Evolutionary conservation across 2,888 invertebrate species (phyloP), one percentile per base, ranked within the genome.

Genomic region (Kuschelorhynchus macadamiae): DNA sequence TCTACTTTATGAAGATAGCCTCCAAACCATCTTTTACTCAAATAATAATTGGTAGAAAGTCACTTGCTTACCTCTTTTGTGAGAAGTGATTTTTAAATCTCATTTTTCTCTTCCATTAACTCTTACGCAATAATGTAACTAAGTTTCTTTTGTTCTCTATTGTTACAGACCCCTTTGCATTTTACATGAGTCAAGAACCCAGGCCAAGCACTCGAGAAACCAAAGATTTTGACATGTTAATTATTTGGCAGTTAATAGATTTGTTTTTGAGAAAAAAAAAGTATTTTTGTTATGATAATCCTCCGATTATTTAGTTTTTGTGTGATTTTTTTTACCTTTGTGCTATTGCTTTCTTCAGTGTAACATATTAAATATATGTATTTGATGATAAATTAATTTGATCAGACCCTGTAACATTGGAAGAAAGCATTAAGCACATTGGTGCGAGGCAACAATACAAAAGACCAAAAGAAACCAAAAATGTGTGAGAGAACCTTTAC

Each of bases 401-500:
- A 9, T 4, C 30, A 7, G 30, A 9, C 9, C 30, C 30, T 30
- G 9, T 9, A 7, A 7, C 9, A 30, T n/a, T 12, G 3, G 41
- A 50, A 61, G 61, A 50, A 61, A 61, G 44, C 52, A 21, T 61
- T 50, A 25, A 64, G 53, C n/a, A 14, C 30, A 47, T 36, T 33
- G 14, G 39, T 49, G 47, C 41, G 39, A 67, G n/a, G 16, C 18
- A 44, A 39, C 39, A 57, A 57, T 17, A 52, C 21, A 61, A 50
- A 60, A 65, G 36, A 57, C 49, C 47, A 60, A 60, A 69, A 68
- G 46, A 57, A 56, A 55, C 41, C 42, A 67, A 53, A 56, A 70
- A 61, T 53, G 59, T 64, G 59, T 59, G 49, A 25, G 61, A 46
- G 60, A 68, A 50, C 41, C 36, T 50, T 59, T 59, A 65, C 61